Evolutionary conservation across 2,888 invertebrate genomes (phyloP).

Genomic region (Drosophila anceps): DNA sequence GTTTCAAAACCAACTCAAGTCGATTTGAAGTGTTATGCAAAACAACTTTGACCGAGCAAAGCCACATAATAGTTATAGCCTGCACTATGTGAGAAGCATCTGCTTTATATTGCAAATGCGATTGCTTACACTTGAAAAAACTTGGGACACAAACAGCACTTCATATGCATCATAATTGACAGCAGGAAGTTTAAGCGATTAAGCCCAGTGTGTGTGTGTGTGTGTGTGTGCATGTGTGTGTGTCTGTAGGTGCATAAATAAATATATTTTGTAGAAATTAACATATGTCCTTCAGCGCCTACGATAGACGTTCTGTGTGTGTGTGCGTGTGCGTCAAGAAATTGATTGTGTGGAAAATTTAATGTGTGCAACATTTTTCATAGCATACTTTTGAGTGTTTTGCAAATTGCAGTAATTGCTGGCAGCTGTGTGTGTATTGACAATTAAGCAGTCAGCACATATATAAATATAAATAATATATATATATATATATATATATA

Average conservation of each 20-base stretch:
- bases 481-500: neutral
- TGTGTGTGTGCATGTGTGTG: neutral
- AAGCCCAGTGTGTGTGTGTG: conserved; percentile 25
- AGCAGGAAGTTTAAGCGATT: conserved; percentile 63
- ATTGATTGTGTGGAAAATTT: conserved; percentile 78
- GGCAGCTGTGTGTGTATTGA: conserved; percentile 37
- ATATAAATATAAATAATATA: neutral
- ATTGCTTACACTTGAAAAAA: conserved; percentile 47
- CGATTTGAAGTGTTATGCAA: conserved; percentile 2
- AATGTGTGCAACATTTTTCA: conserved; percentile 63
- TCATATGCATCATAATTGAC: conserved; percentile 44
- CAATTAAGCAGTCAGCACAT: conserved; percentile 32
- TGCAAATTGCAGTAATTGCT: conserved; percentile 63
- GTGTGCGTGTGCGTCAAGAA: conserved; percentile 46
- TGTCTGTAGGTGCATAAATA: conserved; percentile 50
- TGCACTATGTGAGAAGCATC: neutral
- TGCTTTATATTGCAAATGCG: conserved; percentile 26
- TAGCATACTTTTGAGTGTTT: conserved; percentile 75
- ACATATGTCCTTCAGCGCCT: conserved; percentile 43
- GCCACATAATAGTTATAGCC: neutral
- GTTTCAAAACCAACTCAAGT: neutral
- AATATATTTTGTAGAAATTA: conserved; percentile 61
- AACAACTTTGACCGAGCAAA: neutral
- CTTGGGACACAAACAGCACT: conserved; percentile 18
- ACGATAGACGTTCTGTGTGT: conserved; percentile 22